Evolutionary conservation across 2,888 invertebrate species (phyloP).

Genomic region (Diarsia mendica): DNA sequence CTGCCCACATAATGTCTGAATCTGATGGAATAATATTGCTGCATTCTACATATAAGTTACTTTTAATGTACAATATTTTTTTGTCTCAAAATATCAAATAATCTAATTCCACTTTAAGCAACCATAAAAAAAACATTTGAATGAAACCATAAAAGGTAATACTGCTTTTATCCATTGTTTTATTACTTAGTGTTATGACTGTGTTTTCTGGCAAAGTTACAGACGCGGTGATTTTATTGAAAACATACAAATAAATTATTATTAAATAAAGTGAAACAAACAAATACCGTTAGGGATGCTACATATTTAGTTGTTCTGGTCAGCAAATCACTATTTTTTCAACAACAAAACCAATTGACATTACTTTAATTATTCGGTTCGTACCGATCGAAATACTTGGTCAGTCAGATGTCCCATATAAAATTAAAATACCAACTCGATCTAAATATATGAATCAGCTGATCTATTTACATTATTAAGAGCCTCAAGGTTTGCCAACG

Average conservation of each 20-base stretch:
- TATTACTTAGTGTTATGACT: slow-evolving; percentile 22
- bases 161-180: slow-evolving; percentile 21
- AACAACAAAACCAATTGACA: not conserved
- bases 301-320: not conserved
- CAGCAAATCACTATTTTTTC: not conserved
- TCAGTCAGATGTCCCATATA: not conserved
- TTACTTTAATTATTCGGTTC: not conserved
- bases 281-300: not conserved
- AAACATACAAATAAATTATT: slow-evolving; percentile 26
- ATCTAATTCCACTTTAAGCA: not conserved
- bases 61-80: too few species aligned
- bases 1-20: too few species aligned
- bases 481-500: too few species aligned
- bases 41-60: too few species aligned
- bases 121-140: slow-evolving; percentile 8
- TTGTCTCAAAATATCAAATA: not conserved
- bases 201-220: slow-evolving; percentile 39
- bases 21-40: too few species aligned
- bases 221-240: slow-evolving; percentile 30
- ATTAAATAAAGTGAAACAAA: slow-evolving; percentile 13
- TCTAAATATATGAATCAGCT: not conserved
- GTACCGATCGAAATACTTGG: not conserved
- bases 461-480: not conserved
- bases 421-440: not conserved
- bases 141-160: slow-evolving; percentile 26